A percentile compares a stretch with the other conserved stretches of the same genome.
Conservation (phyloP, 2,113 vertebrate species). For the Corythoichthys haematopterus region DNA sequence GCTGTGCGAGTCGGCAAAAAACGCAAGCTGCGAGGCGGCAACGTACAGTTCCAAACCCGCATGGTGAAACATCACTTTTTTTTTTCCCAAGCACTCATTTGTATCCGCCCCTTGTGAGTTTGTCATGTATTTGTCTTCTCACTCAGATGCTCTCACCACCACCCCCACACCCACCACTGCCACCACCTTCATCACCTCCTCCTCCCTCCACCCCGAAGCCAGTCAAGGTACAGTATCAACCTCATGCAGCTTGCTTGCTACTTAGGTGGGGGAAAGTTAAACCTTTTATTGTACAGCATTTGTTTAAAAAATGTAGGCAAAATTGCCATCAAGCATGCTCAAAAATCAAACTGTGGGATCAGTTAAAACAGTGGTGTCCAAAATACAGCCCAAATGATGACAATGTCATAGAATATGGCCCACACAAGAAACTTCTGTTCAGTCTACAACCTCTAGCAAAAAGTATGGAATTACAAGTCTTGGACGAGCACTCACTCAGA, state of each 20-base stretch:
- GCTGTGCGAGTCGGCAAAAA: not conserved
- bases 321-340: no score
- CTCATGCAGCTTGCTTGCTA: constrained; percentile 17
- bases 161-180: constrained; percentile 76
- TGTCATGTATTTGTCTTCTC: constrained; percentile 72
- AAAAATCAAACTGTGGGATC: no score
- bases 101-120: constrained; percentile 52
- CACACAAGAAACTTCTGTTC: no score
- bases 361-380: no score
- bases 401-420: no score
- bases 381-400: no score
- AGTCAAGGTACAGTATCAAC: constrained; percentile 73
- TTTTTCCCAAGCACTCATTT: constrained; percentile 51
- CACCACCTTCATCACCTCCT: constrained; percentile 64
- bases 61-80: constrained; percentile 21
- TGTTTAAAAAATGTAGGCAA: no score
- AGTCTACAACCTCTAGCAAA: no score
- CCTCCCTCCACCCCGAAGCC: constrained; percentile 47
- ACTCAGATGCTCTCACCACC: constrained; percentile 78
- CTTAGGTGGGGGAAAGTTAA: no score
- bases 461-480: no score
- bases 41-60: not conserved
- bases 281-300: no score
- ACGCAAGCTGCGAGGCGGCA: not conserved
- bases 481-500: no score